Conservation (phyloP, 2,888 invertebrate genomes). For the Cacoxenus indagator region DNA sequence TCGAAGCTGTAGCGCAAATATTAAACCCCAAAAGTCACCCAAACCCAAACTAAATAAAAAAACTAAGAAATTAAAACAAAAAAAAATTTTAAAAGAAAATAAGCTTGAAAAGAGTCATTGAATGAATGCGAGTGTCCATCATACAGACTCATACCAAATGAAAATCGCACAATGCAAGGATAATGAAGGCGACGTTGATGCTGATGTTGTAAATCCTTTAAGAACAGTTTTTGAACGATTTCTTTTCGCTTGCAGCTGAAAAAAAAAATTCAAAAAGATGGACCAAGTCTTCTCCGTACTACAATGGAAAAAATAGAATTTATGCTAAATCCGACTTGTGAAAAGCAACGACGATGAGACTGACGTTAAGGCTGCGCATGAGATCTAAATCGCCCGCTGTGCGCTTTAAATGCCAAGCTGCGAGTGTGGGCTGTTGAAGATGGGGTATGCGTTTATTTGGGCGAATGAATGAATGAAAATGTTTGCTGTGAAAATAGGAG, state of each 20-base stretch:
- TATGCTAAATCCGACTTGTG: slow-evolving; percentile 32
- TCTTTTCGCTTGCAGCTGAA: slow-evolving; percentile 32
- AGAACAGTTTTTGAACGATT: slow-evolving; percentile 30
- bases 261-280: not conserved
- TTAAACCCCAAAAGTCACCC: not conserved
- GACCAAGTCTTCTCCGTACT: not conserved
- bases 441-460: not conserved
- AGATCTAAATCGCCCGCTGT: slow-evolving; percentile 25
- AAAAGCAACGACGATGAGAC: slow-evolving; percentile 25
- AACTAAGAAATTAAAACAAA: not conserved
- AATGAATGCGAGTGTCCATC: slow-evolving; percentile 27
- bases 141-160: slow-evolving; percentile 10
- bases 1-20: slow-evolving; percentile 8
- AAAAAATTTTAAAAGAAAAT: slow-evolving; percentile 5
- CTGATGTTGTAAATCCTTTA: slow-evolving; percentile 49
- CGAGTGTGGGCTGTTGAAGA: not conserved
- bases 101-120: slow-evolving; percentile 11
- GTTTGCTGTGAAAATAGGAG: not conserved
- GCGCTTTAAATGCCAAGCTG: slow-evolving; percentile 14
- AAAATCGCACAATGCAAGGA: too few relatives aligned
- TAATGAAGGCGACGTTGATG: slow-evolving; percentile 15
- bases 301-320: slow-evolving; percentile 28
- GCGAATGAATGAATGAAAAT: slow-evolving; percentile 4
- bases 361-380: not conserved
- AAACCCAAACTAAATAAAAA: not conserved